Conservation (phyloP, 1,140 invertebrate genomes). For the Pararge aegeria region DNA sequence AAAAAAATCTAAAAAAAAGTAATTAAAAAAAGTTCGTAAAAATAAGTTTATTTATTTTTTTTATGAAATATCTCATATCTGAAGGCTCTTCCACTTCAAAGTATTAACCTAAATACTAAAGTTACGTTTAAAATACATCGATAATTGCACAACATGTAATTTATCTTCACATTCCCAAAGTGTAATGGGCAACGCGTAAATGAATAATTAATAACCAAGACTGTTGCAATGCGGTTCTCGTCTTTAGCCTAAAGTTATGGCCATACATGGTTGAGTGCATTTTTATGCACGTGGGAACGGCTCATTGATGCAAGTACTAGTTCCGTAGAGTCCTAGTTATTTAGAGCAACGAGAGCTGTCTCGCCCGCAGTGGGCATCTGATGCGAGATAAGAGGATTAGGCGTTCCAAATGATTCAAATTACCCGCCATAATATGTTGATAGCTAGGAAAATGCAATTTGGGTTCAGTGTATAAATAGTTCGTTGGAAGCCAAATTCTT, state of each 20-base stretch:
- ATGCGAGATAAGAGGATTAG: too few species aligned
- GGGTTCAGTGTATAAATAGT: too few species aligned
- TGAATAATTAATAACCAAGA: slow-evolving; percentile 5
- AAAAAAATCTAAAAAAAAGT: too few species aligned
- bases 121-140: neutral
- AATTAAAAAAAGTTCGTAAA: too few species aligned
- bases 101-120: neutral
- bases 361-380: neutral
- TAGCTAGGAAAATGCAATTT: too few species aligned
- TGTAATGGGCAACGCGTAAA: neutral
- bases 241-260: slow-evolving; percentile 3
- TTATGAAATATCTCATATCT: too few species aligned
- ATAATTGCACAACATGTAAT: neutral
- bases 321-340: neutral
- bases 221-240: neutral
- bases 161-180: neutral
- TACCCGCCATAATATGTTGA: too few species aligned
- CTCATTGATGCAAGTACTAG: neutral
- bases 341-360: neutral
- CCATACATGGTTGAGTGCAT: neutral
- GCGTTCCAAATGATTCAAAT: too few species aligned
- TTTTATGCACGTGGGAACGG: neutral
- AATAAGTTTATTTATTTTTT: too few species aligned
- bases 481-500: too few species aligned
- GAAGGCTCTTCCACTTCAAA: too few species aligned